Percentiles rank a stretch among this genome's conserved stretches.
phyloP scores from a whole-genome alignment of 2,113 vertebrate species.

The Corythoichthys haematopterus region DNA sequence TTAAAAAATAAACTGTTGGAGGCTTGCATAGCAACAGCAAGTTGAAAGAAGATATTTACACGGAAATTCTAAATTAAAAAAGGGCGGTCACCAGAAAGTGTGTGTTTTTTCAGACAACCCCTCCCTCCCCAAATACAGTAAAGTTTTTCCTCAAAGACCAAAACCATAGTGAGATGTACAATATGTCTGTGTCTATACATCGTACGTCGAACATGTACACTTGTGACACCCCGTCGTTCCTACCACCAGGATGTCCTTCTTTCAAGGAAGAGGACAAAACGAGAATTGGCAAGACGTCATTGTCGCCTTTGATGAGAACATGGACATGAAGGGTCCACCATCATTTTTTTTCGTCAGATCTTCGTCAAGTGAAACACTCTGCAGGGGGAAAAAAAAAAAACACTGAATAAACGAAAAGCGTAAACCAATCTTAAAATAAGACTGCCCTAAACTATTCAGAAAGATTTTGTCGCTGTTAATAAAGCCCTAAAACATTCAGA shows the following conservation, averaged over 20 bases:
- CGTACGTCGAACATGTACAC: conserved; percentile 86
- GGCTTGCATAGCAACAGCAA: conserved; percentile 98
- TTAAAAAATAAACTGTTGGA: conserved; percentile 83
- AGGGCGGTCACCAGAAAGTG: conserved; percentile 60
- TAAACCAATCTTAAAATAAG: background rate
- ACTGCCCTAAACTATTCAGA: no score
- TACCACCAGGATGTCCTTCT: background rate
- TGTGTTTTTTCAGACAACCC: conserved; percentile 58
- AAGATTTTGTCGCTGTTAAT: no score
- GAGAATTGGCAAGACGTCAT: background rate
- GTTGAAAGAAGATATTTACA: conserved; percentile 92
- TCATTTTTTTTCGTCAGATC: conserved; percentile 55
- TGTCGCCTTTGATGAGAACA: background rate
- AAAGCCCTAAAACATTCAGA: no score
- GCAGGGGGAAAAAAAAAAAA: conserved; percentile 13
- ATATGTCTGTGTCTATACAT: conserved; percentile 98
- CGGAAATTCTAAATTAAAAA: conserved; percentile 69
- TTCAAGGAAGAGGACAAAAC: background rate
- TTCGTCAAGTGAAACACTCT: conserved; percentile 84
- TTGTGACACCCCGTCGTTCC: conserved; percentile 62
- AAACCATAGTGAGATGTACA: conserved; percentile 86
- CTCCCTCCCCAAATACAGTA: conserved; percentile 34
- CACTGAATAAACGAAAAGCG: background rate
- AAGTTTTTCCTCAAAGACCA: conserved; percentile 74
- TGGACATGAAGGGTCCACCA: background rate